These are phyloP conservation scores for Drosophila yakuba DNA, from an alignment of 1,140 invertebrate species.

Conservation along the genomic window DNA sequence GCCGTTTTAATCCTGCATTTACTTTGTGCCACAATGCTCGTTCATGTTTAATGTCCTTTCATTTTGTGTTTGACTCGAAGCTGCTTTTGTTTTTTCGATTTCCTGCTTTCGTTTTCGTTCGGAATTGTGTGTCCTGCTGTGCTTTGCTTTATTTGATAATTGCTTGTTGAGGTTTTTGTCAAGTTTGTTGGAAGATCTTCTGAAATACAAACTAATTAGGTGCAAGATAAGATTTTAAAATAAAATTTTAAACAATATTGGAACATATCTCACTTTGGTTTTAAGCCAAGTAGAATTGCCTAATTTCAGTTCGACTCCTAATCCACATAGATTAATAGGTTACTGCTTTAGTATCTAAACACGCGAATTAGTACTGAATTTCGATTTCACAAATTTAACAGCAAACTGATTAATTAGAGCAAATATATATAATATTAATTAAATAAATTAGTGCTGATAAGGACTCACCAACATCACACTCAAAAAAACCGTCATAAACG, in stretches of 20 bases:
- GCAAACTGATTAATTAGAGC: conserved; percentile 29
- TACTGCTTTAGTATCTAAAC: background rate
- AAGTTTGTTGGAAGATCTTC: conserved; percentile 1
- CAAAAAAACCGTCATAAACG: background rate
- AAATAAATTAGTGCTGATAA: conserved; percentile 18
- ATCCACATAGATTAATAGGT: conserved; percentile 9
- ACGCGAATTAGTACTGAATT: conserved; percentile 14
- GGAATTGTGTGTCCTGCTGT: conserved; percentile 24
- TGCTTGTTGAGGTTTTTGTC: conserved; percentile 51
- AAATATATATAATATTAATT: conserved; percentile 34
- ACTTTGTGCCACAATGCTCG: conserved; percentile 39
- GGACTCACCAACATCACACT: background rate
- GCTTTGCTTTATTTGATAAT: conserved; percentile 54
- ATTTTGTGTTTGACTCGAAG: conserved; percentile 49
- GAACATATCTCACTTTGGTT: too few species aligned
- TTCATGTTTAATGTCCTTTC: conserved; percentile 59
- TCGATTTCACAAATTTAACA: conserved; percentile 21
- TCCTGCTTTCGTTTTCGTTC: conserved; percentile 16
- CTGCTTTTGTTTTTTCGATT: conserved; percentile 52
- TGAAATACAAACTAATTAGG: background rate
- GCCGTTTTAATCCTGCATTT: conserved; percentile 54
- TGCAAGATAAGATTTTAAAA: background rate
- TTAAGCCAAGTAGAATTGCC: too few species aligned
- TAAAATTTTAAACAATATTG: background rate
- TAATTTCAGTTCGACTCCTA: background rate